Conservation (phyloP, 2,888 invertebrate genomes). For the Dryadula phaetusa region DNA sequence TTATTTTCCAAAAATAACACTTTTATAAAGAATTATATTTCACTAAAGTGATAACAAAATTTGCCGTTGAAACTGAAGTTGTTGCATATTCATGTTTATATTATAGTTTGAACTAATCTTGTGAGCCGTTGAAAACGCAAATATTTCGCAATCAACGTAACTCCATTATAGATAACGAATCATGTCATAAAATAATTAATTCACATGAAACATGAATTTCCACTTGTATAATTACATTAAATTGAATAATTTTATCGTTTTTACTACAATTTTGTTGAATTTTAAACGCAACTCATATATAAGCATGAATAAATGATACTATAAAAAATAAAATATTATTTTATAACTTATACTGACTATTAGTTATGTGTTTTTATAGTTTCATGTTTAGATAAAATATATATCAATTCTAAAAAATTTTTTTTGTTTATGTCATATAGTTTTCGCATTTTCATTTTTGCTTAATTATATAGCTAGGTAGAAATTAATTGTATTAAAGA, state of each 20-base stretch:
- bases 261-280: not conserved
- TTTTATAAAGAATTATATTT: not conserved
- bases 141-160: constrained; percentile 18
- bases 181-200: constrained; percentile 37
- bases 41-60: not conserved
- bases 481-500: no score
- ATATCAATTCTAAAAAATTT: no score
- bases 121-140: constrained; percentile 15
- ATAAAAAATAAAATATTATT: not conserved
- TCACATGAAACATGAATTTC: constrained; percentile 35
- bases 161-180: constrained; percentile 31
- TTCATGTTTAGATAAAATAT: no score
- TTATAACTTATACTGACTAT: no score
- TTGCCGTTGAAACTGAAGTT: not conserved
- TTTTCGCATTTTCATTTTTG: no score
- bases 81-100: not conserved
- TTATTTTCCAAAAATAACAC: no score
- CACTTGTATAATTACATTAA: constrained; percentile 31
- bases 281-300: not conserved
- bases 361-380: no score
- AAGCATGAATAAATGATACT: not conserved
- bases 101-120: constrained; percentile 16
- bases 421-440: no score
- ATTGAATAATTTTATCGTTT: constrained; percentile 8
- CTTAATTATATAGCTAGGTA: no score